Evolutionary conservation across 1,140 invertebrate genomes (phyloP), one percentile per base, ranked within the genome.

Genomic region (Apis florea): DNA sequence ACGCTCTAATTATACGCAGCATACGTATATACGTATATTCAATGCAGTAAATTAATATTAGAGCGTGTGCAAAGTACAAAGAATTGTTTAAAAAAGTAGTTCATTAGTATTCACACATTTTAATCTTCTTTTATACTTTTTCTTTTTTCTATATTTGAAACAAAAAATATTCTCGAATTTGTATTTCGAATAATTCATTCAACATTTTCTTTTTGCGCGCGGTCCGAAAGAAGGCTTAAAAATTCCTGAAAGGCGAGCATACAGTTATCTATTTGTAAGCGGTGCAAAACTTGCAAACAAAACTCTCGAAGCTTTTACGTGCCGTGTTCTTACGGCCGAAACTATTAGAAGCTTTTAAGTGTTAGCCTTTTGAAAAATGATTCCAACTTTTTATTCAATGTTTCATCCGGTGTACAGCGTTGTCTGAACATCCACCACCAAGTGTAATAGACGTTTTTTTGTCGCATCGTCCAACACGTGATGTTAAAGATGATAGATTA

Each of bases 311-410:
- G 66, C 66, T 68, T 49, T 49, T 21, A 15, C 11, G 40, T 8
- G 10, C 21, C 21, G 12, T 49, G 66, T 68, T 68, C 21, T 68
- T 68, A 9, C 26, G 49, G 47, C 66, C 15, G 31, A 49, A 68
- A n/a, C 47, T 68, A 49, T 68, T 68, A 68, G 66, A n/a, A 68
- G 21, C 66, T 47, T 68, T 68, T 21, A 49, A n/a, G 21, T 68
- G 66, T 13, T 15, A 51, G 47, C 66, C 66, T 68, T 68, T 68
- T 68, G 40, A 68, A 68, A 68, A 68, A 68, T 68, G 40, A 49
- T 68, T 68, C 47, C 12, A 49, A 15, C 19, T 68, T 68, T 68
- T 68, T 51, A 51, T 24, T 21, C 31, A 51, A 24, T 6, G 21
- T 68, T 24, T 13, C 17, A 24, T 68, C n/a, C 1, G 6, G 8